Percentiles rank a stretch among this genome's conserved stretches.
These are phyloP conservation scores for Pseudomugil tenellus DNA, from an alignment of 2,797 vertebrate species.

Conservation along the genomic window DNA sequence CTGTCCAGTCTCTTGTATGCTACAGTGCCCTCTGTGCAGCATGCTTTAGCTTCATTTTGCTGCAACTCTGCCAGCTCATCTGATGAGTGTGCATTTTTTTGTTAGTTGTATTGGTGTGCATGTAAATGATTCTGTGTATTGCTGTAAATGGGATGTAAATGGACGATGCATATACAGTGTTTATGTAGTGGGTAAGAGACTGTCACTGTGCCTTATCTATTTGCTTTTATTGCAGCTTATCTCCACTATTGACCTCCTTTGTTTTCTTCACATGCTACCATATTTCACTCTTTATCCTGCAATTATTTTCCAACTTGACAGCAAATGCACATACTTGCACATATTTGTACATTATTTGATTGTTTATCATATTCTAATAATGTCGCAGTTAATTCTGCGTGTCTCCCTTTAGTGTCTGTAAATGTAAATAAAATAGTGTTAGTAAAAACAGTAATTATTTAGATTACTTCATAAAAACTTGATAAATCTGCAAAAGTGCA, in stretches of 20 bases:
- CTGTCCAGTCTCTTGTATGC: slow-evolving; percentile 43
- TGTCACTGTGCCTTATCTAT: slow-evolving; percentile 49
- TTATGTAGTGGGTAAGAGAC: slow-evolving; percentile 49
- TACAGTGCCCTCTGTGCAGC: slow-evolving; percentile 49
- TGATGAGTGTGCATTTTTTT: slow-evolving; percentile 26
- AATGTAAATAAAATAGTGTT: background rate
- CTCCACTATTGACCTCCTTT: slow-evolving; percentile 26
- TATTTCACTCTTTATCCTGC: background rate
- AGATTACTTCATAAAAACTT: no score
- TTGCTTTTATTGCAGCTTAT: slow-evolving; percentile 5
- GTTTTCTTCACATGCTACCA: slow-evolving; percentile 12
- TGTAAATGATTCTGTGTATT: slow-evolving; percentile 20
- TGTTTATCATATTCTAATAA: no score
- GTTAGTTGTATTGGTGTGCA: slow-evolving; percentile 17
- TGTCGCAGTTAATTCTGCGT: background rate
- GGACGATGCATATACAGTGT: slow-evolving; percentile 37
- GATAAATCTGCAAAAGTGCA: background rate
- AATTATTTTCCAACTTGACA: background rate
- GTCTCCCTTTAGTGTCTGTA: background rate
- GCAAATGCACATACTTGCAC: background rate
- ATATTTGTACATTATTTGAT: no score
- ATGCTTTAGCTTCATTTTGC: slow-evolving; percentile 53
- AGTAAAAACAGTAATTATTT: no score
- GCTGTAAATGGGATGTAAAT: slow-evolving; percentile 15
- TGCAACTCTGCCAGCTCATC: slow-evolving; percentile 48